Percentiles rank a stretch among this genome's conserved stretches.
Evolutionary conservation across 2,797 vertebrate genomes (phyloP).

Genomic region (Scomberomorus guttatus): DNA sequence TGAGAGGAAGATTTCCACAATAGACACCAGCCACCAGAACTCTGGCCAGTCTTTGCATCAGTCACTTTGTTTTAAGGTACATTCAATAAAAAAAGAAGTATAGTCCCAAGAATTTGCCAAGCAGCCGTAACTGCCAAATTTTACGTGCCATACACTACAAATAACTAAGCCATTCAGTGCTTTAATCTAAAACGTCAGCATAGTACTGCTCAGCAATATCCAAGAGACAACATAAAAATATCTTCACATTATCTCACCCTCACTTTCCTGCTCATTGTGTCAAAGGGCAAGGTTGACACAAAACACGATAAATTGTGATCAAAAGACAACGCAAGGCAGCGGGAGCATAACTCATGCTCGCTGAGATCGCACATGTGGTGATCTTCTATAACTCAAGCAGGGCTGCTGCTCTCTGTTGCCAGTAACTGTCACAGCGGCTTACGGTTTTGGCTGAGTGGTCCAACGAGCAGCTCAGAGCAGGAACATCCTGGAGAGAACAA

Average conservation of each 20-base stretch:
- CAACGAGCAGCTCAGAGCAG: constrained; percentile 51
- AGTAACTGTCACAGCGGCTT: constrained; percentile 78
- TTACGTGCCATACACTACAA: neutral
- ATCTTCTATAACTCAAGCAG: constrained; percentile 66
- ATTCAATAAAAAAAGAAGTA: neutral
- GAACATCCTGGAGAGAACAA: constrained; percentile 72
- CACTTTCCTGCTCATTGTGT: constrained; percentile 25
- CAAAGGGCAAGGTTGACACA: constrained; percentile 28
- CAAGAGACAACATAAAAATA: constrained; percentile 30
- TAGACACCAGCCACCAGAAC: neutral
- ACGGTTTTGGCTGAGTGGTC: constrained; percentile 57
- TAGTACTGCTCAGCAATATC: constrained; percentile 12
- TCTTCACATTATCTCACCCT: constrained; percentile 36
- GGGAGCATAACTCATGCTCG: constrained; percentile 61
- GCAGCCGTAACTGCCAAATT: neutral
- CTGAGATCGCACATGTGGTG: constrained; percentile 69
- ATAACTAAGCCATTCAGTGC: neutral
- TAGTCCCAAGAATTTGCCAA: neutral
- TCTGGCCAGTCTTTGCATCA: neutral
- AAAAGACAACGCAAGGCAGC: constrained; percentile 57
- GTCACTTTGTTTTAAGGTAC: neutral
- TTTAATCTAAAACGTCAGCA: neutral
- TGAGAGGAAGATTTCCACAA: neutral
- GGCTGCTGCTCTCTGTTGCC: constrained; percentile 67
- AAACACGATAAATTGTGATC: constrained; percentile 65